phyloP scores from a whole-genome alignment of 2,113 vertebrate species.

The Aphyosemion australe region DNA sequence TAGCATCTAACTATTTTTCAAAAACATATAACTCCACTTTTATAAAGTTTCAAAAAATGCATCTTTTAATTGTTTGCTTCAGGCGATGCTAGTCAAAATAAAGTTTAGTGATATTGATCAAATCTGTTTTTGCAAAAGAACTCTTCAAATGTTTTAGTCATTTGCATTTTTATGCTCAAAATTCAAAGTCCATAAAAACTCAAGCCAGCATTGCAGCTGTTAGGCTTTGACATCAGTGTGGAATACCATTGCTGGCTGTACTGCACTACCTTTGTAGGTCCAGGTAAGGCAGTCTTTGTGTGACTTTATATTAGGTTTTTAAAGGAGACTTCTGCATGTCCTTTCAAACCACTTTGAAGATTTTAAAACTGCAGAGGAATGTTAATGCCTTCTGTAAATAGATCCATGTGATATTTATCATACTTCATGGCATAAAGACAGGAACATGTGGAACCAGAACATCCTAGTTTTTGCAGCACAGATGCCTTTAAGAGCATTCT shows the following conservation, averaged over 20 bases:
- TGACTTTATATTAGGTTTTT: neutral
- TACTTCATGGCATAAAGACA: neutral
- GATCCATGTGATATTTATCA: constrained; percentile 51
- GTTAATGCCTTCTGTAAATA: constrained; percentile 32
- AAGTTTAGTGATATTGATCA: no score
- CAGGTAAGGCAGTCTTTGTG: neutral
- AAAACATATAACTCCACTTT: no score
- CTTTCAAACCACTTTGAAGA: constrained; percentile 19
- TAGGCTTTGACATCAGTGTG: no score
- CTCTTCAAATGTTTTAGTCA: no score
- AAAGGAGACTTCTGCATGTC: neutral
- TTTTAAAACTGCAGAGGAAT: constrained; percentile 34
- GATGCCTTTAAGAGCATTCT: neutral
- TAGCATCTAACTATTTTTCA: no score
- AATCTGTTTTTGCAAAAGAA: no score
- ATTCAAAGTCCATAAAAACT: neutral
- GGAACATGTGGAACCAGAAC: constrained; percentile 30
- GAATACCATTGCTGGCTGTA: neutral
- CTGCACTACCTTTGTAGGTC: neutral
- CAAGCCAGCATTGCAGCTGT: neutral
- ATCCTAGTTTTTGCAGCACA: constrained; percentile 1
- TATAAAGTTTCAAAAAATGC: no score
- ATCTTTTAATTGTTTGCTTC: no score
- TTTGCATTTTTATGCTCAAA: neutral
- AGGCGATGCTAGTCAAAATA: no score